A percentile compares a stretch with the other conserved stretches of the same genome.
phyloP scores from a whole-genome alignment of 2,113 vertebrate genomes.

The Tupaia tana region DNA sequence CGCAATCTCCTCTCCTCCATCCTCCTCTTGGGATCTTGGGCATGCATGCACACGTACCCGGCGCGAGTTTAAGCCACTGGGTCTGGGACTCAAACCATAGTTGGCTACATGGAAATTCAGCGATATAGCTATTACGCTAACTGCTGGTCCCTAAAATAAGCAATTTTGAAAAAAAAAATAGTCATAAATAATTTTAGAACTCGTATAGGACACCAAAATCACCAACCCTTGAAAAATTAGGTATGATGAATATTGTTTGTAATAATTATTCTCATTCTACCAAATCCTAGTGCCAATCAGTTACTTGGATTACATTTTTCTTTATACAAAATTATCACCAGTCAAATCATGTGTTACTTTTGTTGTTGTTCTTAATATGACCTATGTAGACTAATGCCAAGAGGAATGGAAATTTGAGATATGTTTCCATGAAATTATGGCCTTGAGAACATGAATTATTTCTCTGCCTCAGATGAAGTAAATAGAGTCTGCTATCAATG shows the following conservation, averaged over 20 bases:
- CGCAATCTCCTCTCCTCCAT: too few relatives aligned
- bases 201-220: neutral
- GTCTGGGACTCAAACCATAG: too few relatives aligned
- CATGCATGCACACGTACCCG: too few relatives aligned
- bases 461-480: neutral
- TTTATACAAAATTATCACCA: conserved; percentile 38
- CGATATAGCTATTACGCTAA: too few relatives aligned
- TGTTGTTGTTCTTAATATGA: neutral
- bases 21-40: too few relatives aligned
- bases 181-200: neutral
- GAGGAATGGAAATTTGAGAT: neutral
- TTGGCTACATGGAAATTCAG: too few relatives aligned
- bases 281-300: neutral
- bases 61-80: too few relatives aligned
- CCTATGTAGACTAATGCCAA: neutral
- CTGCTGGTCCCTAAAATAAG: neutral
- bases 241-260: neutral
- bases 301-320: neutral
- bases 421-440: neutral
- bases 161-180: neutral
- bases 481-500: neutral
- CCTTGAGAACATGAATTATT: neutral
- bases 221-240: neutral
- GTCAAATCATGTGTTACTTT: neutral
- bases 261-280: neutral